Conservation (phyloP, 2,888 invertebrate genomes). For the Machimus rusticus region DNA sequence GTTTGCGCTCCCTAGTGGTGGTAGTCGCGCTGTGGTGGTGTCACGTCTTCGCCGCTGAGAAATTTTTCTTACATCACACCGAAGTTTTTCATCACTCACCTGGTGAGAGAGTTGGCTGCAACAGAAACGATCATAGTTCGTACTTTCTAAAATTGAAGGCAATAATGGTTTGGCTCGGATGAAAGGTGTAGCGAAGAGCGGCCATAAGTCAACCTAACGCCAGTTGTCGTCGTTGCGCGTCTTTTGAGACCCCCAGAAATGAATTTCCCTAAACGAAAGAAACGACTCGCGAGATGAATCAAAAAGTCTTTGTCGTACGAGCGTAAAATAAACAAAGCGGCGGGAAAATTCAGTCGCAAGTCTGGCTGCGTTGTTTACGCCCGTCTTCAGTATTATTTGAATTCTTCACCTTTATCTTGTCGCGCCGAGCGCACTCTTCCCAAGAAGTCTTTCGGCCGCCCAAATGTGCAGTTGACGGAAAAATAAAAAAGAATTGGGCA, state of each 20-base stretch:
- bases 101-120: slow-evolving; percentile 27
- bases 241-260: background rate
- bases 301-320: background rate
- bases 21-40: background rate
- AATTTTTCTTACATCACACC: slow-evolving; percentile 30
- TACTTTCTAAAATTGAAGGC: slow-evolving; percentile 39
- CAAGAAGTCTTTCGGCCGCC: slow-evolving; percentile 1
- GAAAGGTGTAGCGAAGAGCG: background rate
- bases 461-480: slow-evolving; percentile 22
- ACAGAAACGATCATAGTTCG: slow-evolving; percentile 1
- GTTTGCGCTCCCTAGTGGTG: background rate
- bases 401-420: background rate
- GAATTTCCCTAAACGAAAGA: slow-evolving; percentile 28
- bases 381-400: slow-evolving; percentile 5
- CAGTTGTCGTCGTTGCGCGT: background rate
- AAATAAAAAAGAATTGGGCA: background rate
- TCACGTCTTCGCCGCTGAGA: slow-evolving; percentile 31
- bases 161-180: background rate
- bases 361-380: slow-evolving; percentile 5
- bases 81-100: slow-evolving; percentile 32
- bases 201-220: background rate
- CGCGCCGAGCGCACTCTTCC: background rate
- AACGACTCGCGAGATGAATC: background rate
- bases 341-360: slow-evolving; percentile 6
- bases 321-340: slow-evolving; percentile 27